A percentile compares a stretch with the other conserved stretches of the same genome.
Evolutionary conservation across 2,888 invertebrate species (phyloP).

Genomic region (Rhyacophila evoluta): DNA sequence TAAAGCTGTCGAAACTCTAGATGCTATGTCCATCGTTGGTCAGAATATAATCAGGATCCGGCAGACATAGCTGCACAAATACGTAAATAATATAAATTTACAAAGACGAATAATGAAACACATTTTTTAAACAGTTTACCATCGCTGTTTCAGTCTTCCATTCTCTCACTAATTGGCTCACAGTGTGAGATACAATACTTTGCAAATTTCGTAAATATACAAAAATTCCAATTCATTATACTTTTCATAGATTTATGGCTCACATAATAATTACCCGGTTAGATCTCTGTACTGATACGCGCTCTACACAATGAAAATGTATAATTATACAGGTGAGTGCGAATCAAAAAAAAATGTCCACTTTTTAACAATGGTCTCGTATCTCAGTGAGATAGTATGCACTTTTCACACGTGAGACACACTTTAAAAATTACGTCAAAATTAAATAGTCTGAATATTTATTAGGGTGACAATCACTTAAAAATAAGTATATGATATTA

Average conservation of each 20-base stretch:
- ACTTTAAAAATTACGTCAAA: too few relatives aligned
- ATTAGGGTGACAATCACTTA: too few relatives aligned
- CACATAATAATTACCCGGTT: conserved; percentile 5
- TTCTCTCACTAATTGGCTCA: conserved; percentile 31
- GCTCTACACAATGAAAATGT: neutral
- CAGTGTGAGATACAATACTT: conserved; percentile 27
- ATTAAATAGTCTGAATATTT: too few relatives aligned
- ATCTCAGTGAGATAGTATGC: neutral
- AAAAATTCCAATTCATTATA: conserved; percentile 22
- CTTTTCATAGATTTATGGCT: conserved; percentile 19
- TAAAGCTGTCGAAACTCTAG: too few relatives aligned
- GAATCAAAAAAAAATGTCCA: conserved; percentile 8
- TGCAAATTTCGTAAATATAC: conserved; percentile 18
- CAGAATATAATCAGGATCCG: too few relatives aligned
- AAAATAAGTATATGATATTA: too few relatives aligned
- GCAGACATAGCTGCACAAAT: too few relatives aligned
- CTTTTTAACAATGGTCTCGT: neutral
- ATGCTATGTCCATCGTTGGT: too few relatives aligned
- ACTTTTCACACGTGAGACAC: too few relatives aligned
- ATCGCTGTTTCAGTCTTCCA: neutral
- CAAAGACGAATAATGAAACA: too few relatives aligned
- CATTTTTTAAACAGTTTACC: neutral
- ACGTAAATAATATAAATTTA: too few relatives aligned
- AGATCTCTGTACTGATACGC: neutral
- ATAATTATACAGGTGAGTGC: neutral